Evolutionary conservation across 2,113 vertebrate genomes (phyloP).

Genomic region (Xenopus laevis): DNA sequence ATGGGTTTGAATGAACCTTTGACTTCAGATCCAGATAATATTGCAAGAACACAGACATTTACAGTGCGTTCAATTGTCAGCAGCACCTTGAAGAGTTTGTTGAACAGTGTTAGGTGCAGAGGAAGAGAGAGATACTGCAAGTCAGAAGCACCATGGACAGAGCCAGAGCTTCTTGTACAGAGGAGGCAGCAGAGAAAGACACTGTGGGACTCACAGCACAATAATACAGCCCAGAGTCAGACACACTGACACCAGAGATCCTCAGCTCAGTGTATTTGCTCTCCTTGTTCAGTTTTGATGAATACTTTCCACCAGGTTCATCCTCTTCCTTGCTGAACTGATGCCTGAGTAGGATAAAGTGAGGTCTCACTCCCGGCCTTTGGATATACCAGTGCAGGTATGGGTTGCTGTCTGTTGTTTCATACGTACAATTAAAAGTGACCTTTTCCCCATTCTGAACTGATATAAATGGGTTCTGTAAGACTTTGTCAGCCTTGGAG

Average conservation of each 20-base stretch:
- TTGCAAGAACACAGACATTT: too few species aligned
- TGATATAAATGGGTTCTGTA: neutral
- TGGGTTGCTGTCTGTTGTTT: constrained; percentile 2
- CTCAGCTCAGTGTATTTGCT: constrained; percentile 16
- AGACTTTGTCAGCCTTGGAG: neutral
- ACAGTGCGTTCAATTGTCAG: too few species aligned
- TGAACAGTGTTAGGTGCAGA: too few species aligned
- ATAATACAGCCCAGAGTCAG: too few species aligned
- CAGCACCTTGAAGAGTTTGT: too few species aligned
- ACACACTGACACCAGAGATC: constrained; percentile 1
- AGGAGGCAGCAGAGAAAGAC: neutral
- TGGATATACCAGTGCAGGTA: constrained; percentile 8
- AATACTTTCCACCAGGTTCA: constrained; percentile 6
- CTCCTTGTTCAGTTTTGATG: neutral
- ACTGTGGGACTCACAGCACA: constrained; percentile 32
- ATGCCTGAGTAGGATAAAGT: neutral
- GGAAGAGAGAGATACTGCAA: too few species aligned
- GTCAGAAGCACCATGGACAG: too few species aligned
- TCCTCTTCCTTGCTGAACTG: neutral
- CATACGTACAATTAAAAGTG: neutral
- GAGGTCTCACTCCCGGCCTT: neutral
- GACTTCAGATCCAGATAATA: too few species aligned
- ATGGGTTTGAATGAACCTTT: too few species aligned
- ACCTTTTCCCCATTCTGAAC: neutral
- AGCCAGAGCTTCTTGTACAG: neutral